Conservation (phyloP, 2,113 vertebrate species). For the Istiophorus platypterus region DNA sequence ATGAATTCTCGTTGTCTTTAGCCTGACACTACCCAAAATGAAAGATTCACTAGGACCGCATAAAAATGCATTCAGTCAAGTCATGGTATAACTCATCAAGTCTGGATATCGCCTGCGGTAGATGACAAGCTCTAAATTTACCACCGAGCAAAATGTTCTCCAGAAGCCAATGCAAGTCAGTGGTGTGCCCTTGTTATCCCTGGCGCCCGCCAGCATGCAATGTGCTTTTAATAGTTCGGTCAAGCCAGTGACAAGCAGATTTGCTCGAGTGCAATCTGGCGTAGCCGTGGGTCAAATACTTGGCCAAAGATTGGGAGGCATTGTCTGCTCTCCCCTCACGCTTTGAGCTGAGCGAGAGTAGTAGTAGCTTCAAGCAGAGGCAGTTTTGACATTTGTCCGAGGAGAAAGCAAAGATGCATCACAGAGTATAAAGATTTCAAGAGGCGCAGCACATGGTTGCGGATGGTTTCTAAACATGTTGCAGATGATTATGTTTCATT, state of each 20-base stretch:
- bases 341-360: neutral
- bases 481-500: neutral
- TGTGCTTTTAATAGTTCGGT: conserved; percentile 54
- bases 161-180: conserved; percentile 43
- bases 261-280: conserved; percentile 42
- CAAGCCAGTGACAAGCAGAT: conserved; percentile 35
- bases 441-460: neutral
- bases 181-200: conserved; percentile 55
- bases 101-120: conserved; percentile 25
- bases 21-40: neutral
- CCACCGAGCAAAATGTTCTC: conserved; percentile 44
- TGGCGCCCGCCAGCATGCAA: conserved; percentile 5
- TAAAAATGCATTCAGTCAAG: conserved; percentile 27
- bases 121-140: conserved; percentile 56
- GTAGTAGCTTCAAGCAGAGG: neutral
- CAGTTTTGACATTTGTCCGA: conserved; percentile 4
- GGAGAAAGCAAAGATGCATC: neutral
- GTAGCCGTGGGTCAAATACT: conserved; percentile 28
- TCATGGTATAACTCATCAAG: conserved; percentile 37
- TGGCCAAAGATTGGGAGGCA: neutral
- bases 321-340: neutral
- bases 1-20: neutral
- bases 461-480: neutral
- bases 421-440: neutral
- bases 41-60: neutral